Evolutionary conservation across 2,797 vertebrate species (phyloP).

Genomic region (Tapirus indicus): DNA sequence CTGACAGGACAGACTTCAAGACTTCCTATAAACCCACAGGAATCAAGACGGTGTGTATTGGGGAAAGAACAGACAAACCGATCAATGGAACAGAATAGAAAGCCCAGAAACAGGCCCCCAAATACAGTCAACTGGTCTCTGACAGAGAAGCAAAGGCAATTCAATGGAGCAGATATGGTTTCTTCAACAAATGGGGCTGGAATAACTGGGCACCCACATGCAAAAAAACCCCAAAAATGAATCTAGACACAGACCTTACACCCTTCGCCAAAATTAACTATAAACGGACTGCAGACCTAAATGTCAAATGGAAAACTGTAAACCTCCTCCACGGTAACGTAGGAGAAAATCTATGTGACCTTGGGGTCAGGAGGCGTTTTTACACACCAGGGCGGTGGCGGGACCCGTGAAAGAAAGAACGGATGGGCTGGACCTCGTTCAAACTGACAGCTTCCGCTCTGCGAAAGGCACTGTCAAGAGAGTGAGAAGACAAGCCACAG

Average conservation of each 20-base stretch:
- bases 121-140: background rate
- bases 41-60: background rate
- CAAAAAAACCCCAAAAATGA: too few relatives aligned
- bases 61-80: background rate
- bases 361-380: fast-evolving
- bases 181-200: background rate
- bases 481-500: background rate
- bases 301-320: background rate
- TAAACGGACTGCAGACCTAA: background rate
- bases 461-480: background rate
- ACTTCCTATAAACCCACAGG: fast-evolving
- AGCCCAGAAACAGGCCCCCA: fast-evolving
- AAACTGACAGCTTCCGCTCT: background rate
- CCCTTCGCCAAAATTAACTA: too few relatives aligned
- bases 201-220: background rate
- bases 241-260: too few relatives aligned
- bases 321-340: fast-evolving
- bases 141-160: background rate
- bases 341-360: background rate
- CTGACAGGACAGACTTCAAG: background rate
- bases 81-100: background rate
- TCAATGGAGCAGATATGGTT: background rate
- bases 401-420: too few relatives aligned
- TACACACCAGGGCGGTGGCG: background rate
- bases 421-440: too few relatives aligned